phyloP scores from a whole-genome alignment of 2,113 vertebrate genomes.

The Burhinus bistriatus region DNA sequence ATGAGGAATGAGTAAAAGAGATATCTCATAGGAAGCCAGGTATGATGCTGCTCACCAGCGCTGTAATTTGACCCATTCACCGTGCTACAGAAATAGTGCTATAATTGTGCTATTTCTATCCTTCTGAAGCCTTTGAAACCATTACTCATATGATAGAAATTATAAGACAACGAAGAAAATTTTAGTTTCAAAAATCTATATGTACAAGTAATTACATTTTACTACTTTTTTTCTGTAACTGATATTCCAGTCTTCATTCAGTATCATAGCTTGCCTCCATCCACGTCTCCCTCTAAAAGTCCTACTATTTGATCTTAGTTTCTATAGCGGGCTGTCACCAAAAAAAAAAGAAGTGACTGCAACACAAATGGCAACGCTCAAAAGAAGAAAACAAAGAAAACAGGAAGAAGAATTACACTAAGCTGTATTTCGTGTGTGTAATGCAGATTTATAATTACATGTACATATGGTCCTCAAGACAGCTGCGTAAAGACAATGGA shows the following conservation, averaged over 20 bases:
- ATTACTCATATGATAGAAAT: not conserved
- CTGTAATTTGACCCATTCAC: not conserved
- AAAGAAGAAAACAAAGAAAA: not conserved
- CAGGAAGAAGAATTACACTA: slow-evolving; percentile 3
- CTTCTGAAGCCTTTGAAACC: not conserved
- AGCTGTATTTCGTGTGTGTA: not conserved
- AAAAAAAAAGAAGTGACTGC: not conserved
- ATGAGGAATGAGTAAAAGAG: not conserved
- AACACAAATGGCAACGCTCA: not conserved
- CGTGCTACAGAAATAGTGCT: not conserved
- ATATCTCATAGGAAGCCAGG: not conserved
- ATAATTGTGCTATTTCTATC: not conserved
- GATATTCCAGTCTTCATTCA: not conserved
- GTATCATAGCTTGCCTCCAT: not conserved
- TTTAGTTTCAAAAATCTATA: not conserved
- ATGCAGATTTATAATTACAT: not conserved
- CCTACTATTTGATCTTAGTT: not conserved
- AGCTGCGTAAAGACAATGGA: not conserved
- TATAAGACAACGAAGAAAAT: not conserved
- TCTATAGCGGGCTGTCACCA: not conserved
- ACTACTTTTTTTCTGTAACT: not conserved
- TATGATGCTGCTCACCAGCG: not conserved
- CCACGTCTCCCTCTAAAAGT: not conserved
- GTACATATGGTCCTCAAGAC: not conserved
- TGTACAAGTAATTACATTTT: not conserved